These are phyloP conservation scores for Urocolius indicus DNA, from an alignment of 2,113 vertebrate species.

Conservation along the genomic window DNA sequence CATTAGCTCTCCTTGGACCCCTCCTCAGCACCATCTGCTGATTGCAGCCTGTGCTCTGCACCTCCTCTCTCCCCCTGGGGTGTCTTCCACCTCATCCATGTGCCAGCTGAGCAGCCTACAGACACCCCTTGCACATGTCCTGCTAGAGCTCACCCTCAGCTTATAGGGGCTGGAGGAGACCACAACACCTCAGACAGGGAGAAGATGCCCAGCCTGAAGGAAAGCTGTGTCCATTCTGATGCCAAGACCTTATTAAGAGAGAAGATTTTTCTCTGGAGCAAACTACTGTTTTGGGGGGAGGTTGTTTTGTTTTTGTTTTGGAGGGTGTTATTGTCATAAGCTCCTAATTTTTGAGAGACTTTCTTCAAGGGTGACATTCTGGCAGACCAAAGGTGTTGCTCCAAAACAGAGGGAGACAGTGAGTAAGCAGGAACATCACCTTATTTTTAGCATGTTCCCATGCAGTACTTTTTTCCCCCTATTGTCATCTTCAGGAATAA, in stretches of 20 bases:
- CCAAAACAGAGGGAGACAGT: background rate
- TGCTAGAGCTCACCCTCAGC: background rate
- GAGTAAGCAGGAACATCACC: background rate
- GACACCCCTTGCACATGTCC: too few relatives aligned
- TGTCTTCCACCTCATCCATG: background rate
- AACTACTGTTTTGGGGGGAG: fast-evolving
- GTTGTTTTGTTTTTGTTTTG: background rate
- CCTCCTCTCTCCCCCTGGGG: background rate
- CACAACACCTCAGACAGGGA: background rate
- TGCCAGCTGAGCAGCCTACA: background rate
- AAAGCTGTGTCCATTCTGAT: background rate
- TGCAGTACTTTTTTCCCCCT: background rate
- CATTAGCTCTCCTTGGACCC: background rate
- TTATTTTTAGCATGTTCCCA: background rate
- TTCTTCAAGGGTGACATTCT: background rate
- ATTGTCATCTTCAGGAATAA: background rate
- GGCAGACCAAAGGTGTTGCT: background rate
- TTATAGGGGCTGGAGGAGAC: background rate
- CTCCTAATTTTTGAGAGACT: background rate
- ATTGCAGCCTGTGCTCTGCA: background rate
- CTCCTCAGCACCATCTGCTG: background rate
- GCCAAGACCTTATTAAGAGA: background rate
- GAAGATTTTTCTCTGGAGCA: background rate
- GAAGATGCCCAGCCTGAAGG: background rate
- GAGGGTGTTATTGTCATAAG: fast-evolving